Evolutionary conservation across 2,888 invertebrate genomes (phyloP).

Genomic region (Cetonia aurata): DNA sequence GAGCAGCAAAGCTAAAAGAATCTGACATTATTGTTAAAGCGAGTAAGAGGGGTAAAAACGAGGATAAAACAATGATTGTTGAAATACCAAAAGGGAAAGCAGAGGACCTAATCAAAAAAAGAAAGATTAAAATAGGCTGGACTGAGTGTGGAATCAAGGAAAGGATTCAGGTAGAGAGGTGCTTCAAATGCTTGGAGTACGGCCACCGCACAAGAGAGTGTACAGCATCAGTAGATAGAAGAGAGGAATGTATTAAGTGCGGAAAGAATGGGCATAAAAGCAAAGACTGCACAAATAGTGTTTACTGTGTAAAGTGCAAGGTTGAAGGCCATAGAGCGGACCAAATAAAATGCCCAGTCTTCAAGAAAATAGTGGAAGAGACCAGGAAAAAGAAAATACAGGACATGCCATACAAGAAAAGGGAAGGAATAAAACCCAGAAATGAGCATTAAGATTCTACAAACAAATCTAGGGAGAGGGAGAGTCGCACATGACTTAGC

Average conservation of each 20-base stretch:
- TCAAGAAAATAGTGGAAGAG: conserved; percentile 6
- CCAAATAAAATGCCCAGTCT: neutral
- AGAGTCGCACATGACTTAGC: conserved; percentile 3
- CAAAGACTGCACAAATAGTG: conserved; percentile 3
- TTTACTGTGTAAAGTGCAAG: neutral
- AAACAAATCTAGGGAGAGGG: conserved; percentile 26
- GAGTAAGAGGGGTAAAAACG: neutral
- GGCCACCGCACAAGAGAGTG: too few relatives aligned
- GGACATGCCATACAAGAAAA: neutral
- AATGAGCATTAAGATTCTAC: conserved; percentile 16
- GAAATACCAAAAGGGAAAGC: conserved; percentile 11
- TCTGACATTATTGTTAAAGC: neutral
- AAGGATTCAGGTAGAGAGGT: neutral
- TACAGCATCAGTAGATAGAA: neutral
- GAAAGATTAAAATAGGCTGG: conserved; percentile 11
- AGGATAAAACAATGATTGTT: neutral
- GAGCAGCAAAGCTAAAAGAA: neutral
- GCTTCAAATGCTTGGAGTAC: conserved; percentile 8
- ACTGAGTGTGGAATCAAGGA: conserved; percentile 1
- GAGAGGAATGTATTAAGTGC: conserved; percentile 8
- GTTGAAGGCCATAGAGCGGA: conserved; percentile 14
- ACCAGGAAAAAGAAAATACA: conserved; percentile 4
- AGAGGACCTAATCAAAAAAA: too few relatives aligned
- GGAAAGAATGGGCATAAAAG: conserved; percentile 15
- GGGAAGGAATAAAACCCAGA: neutral